phyloP scores from a whole-genome alignment of 1,140 invertebrate genomes.

The Rhagoletis zephyria region DNA sequence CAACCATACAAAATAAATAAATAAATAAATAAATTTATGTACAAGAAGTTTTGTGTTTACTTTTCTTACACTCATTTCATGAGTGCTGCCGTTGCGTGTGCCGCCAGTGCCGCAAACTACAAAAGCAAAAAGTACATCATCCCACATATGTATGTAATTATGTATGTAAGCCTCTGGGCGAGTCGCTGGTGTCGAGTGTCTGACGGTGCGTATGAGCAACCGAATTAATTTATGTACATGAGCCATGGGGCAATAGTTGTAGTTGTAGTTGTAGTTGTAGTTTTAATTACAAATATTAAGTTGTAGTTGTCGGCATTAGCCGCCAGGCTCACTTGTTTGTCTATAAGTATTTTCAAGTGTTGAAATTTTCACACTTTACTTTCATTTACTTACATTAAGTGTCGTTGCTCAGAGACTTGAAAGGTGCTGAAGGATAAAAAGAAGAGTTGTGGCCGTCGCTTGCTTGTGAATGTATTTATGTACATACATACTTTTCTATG shows the following conservation, averaged over 20 bases:
- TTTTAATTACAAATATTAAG: not conserved
- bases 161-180: not conserved
- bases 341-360: not conserved
- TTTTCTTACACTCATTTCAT: not conserved
- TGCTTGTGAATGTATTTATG: too few species aligned
- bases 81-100: not conserved
- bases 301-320: not conserved
- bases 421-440: too few species aligned
- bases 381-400: too few species aligned
- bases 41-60: too few species aligned
- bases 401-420: too few species aligned
- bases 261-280: not conserved
- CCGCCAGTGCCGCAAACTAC: not conserved
- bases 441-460: too few species aligned
- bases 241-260: not conserved
- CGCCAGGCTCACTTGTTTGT: not conserved
- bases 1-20: too few species aligned
- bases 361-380: not conserved
- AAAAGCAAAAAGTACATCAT: not conserved
- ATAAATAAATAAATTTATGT: too few species aligned
- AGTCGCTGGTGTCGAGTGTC: not conserved
- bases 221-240: not conserved
- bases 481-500: too few species aligned
- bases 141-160: too few species aligned
- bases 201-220: conserved; percentile 32